Evolutionary conservation across 2,888 invertebrate species (phyloP).

Genomic region (Tortrix viridana): DNA sequence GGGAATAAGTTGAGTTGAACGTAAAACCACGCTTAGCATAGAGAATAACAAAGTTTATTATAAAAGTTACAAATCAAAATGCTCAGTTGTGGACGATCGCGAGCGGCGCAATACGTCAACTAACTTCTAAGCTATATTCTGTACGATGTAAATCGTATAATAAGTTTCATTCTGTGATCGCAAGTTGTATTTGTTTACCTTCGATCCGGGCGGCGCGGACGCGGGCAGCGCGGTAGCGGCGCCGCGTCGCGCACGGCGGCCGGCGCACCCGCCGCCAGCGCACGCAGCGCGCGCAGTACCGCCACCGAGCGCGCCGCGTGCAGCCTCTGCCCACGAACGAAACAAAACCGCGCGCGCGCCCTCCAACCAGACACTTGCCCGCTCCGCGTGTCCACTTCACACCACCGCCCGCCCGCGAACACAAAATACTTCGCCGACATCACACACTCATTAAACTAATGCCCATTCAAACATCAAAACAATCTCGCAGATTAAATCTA

Average conservation of each 20-base stretch:
- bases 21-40: too few species aligned
- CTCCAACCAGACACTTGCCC: conserved; percentile 23
- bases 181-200: too few species aligned
- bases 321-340: conserved; percentile 7
- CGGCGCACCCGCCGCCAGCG: conserved; percentile 7
- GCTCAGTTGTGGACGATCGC: too few species aligned
- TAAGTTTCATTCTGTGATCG: too few species aligned
- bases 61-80: too few species aligned
- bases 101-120: too few species aligned
- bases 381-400: conserved; percentile 18
- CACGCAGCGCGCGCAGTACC: conserved; percentile 17
- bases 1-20: too few species aligned
- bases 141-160: too few species aligned
- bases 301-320: conserved; percentile 16
- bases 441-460: neutral
- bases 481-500: neutral
- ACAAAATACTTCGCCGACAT: conserved; percentile 27
- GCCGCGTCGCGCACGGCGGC: conserved; percentile 34
- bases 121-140: too few species aligned
- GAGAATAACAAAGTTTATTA: too few species aligned
- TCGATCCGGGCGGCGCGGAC: neutral
- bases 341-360: conserved; percentile 21
- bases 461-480: neutral
- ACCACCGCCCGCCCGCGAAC: conserved; percentile 33
- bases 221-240: conserved; percentile 1